A percentile compares a stretch with the other conserved stretches of the same genome.
Conservation (phyloP, 2,888 invertebrate species). For the Erebia aethiops region DNA sequence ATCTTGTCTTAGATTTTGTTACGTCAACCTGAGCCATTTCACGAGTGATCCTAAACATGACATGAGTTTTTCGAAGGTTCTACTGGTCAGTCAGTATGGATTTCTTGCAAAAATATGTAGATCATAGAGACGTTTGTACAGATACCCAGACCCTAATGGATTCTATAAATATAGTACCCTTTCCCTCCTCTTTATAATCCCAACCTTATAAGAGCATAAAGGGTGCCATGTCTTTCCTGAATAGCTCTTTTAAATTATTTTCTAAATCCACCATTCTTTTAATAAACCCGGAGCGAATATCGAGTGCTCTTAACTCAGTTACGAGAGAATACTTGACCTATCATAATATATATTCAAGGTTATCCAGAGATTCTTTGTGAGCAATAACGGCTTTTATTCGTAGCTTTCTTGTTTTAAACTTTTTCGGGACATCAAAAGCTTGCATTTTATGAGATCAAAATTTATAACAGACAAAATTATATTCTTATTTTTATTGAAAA, state of each 20-base stretch:
- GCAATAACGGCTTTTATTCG: neutral
- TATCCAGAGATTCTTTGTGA: neutral
- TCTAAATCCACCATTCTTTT: slow-evolving; percentile 25
- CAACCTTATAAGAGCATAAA: slow-evolving; percentile 10
- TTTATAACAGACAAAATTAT: neutral
- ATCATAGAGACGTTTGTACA: neutral
- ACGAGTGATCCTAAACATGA: no score
- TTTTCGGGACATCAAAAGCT: neutral
- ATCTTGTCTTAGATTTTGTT: neutral
- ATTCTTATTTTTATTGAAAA: neutral
- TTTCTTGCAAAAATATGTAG: no score
- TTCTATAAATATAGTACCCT: no score
- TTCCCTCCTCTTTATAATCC: neutral
- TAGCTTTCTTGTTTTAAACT: neutral
- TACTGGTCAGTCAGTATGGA: no score
- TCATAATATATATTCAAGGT: slow-evolving; percentile 31
- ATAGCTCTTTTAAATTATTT: slow-evolving; percentile 18
- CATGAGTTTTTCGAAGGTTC: no score
- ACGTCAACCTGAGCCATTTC: no score
- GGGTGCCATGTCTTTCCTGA: neutral
- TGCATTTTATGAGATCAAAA: neutral
- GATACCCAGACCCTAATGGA: neutral
- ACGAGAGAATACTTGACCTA: slow-evolving; percentile 33
- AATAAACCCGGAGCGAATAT: slow-evolving; percentile 25
- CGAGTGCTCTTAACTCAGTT: slow-evolving; percentile 34